Percentiles rank a stretch among this genome's conserved stretches.
Evolutionary conservation across 2,113 vertebrate genomes (phyloP).

Genomic region (human): GRCh38 chr12:30639501-30640000

Average conservation of each 20-base stretch:
- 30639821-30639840: background rate
- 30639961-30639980: background rate
- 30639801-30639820: background rate
- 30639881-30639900: background rate
- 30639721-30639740: conserved; percentile 95
- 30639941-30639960: background rate
- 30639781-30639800: background rate
- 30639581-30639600: conserved; percentile 95
- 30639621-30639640: conserved; percentile 95
- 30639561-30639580: conserved; percentile 94
- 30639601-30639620: conserved; percentile 93
- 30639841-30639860: background rate
- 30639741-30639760: background rate
- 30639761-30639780: background rate
- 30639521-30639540: conserved; percentile 99
- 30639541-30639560: conserved; percentile 99
- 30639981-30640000: background rate
- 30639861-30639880: background rate
- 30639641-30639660: conserved; percentile 98
- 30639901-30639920: background rate
- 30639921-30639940: background rate
- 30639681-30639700: conserved; percentile 95
- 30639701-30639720: conserved; percentile 96
- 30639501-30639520: conserved; percentile 88
- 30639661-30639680: conserved; percentile 96